A percentile compares a stretch with the other conserved stretches of the same genome.
Evolutionary conservation across 1,140 invertebrate species (phyloP).

Genomic region (Penaeus vannamei): DNA sequence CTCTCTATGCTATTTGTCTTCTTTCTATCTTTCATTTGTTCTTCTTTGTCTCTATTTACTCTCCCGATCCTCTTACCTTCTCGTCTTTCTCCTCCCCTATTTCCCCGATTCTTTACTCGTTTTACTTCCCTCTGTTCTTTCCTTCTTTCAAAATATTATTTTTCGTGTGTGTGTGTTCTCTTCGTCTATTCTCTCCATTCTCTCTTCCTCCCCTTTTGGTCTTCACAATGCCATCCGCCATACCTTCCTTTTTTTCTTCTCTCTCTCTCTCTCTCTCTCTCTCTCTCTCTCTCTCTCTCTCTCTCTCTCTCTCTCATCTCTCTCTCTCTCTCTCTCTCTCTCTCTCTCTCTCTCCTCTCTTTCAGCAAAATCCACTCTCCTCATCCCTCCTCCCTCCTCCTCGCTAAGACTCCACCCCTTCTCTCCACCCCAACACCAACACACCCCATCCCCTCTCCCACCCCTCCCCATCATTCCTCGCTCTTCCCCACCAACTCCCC

Average conservation of each 20-base stretch:
- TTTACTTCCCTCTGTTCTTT: neutral
- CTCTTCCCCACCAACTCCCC: neutral
- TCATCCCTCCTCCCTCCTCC: neutral
- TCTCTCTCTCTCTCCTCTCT: neutral
- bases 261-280: neutral
- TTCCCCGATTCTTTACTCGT: neutral
- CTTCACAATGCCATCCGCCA: neutral
- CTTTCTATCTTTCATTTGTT: too few species aligned
- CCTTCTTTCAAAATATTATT: too few species aligned
- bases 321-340: slow-evolving; percentile 24
- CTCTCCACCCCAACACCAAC: neutral
- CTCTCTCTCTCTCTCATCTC: slow-evolving; percentile 42
- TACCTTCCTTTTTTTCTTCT: neutral
- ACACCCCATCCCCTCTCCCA: too few species aligned
- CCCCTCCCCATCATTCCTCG: neutral
- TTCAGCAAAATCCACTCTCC: neutral
- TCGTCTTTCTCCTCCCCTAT: neutral
- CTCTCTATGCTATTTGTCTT: too few species aligned
- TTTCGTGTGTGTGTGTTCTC: neutral
- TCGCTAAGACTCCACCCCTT: neutral
- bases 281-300: neutral
- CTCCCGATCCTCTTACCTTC: too few species aligned
- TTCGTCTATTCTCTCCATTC: neutral
- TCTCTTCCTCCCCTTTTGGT: neutral
- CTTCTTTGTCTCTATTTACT: too few species aligned